These are phyloP conservation scores for Neuroscelio doddi DNA, from an alignment of 2,888 invertebrate species.

Conservation along the genomic window DNA sequence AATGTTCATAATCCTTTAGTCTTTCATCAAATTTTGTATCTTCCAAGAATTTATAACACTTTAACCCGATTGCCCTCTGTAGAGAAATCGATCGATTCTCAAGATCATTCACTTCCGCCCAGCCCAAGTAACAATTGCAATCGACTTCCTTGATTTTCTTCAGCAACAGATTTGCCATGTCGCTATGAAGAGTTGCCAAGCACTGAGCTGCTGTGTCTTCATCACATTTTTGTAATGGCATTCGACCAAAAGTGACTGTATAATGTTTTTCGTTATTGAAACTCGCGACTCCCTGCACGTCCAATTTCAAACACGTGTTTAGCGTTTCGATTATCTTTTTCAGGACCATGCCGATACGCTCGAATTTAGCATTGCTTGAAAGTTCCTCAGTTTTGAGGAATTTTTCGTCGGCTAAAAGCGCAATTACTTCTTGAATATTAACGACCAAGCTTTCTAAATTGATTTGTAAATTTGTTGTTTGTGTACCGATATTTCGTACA, in stretches of 20 bases:
- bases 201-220: constrained; percentile 27
- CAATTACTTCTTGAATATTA: constrained; percentile 56
- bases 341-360: constrained; percentile 55
- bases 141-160: constrained; percentile 59
- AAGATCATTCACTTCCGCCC: constrained; percentile 60
- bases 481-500: constrained; percentile 47
- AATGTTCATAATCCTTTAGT: constrained; percentile 48
- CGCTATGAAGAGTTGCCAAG: constrained; percentile 47
- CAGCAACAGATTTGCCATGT: constrained; percentile 53
- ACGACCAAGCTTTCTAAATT: constrained; percentile 49
- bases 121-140: constrained; percentile 59
- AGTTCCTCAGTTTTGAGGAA: constrained; percentile 45
- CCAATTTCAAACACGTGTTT: constrained; percentile 46
- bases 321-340: constrained; percentile 53
- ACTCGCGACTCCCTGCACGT: constrained; percentile 11
- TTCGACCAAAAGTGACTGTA: constrained; percentile 57
- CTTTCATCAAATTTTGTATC: constrained; percentile 45
- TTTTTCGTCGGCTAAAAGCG: constrained; percentile 46
- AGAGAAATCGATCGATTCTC: constrained; percentile 55
- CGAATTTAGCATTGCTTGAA: not conserved
- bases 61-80: constrained; percentile 62
- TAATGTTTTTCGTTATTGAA: constrained; percentile 50
- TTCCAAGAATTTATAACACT: constrained; percentile 57
- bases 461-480: constrained; percentile 44
- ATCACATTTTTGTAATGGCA: constrained; percentile 43